A percentile compares a stretch with the other conserved stretches of the same genome.
phyloP scores from a whole-genome alignment of 2,888 invertebrate genomes.

The Caenorhabditis uteleia region DNA sequence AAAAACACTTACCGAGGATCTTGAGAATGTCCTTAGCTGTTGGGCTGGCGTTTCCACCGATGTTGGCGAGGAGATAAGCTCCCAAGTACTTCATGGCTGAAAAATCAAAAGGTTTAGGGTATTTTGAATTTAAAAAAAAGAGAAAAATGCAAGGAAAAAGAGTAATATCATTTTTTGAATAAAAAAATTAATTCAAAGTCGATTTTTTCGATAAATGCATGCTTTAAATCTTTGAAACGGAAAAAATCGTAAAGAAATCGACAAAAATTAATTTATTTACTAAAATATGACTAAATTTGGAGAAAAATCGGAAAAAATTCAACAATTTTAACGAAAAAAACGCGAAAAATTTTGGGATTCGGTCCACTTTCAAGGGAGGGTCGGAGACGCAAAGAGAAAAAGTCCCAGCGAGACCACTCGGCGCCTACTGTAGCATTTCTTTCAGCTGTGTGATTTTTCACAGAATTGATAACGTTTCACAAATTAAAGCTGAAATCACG shows the following conservation, averaged over 20 bases:
- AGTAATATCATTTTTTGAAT: neutral
- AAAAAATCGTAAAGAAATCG: neutral
- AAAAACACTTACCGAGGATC: slow-evolving; percentile 78
- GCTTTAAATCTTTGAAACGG: neutral
- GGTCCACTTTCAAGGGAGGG: slow-evolving; percentile 2
- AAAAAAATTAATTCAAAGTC: neutral
- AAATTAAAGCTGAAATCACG: too few relatives aligned
- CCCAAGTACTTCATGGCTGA: slow-evolving; percentile 95
- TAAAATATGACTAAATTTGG: slow-evolving; percentile 2
- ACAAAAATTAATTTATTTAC: neutral
- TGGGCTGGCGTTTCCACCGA: slow-evolving; percentile 82
- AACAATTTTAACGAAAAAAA: slow-evolving; percentile 11
- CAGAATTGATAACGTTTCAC: too few relatives aligned
- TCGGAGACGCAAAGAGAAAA: slow-evolving; percentile 14
- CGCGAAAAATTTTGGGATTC: slow-evolving; percentile 35
- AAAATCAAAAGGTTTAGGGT: slow-evolving; percentile 10
- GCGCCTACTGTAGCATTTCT: slow-evolving; percentile 20
- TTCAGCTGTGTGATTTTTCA: slow-evolving; percentile 16
- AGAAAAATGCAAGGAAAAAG: neutral
- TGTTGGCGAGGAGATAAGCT: slow-evolving; percentile 91
- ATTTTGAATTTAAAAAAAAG: neutral
- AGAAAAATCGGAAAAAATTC: slow-evolving; percentile 6
- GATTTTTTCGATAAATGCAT: neutral
- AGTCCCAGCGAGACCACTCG: slow-evolving; percentile 7
- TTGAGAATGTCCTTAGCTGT: slow-evolving; percentile 76